Evolutionary conservation across 1,140 invertebrate species (phyloP).

Genomic region (Aphelinus atriplicis): DNA sequence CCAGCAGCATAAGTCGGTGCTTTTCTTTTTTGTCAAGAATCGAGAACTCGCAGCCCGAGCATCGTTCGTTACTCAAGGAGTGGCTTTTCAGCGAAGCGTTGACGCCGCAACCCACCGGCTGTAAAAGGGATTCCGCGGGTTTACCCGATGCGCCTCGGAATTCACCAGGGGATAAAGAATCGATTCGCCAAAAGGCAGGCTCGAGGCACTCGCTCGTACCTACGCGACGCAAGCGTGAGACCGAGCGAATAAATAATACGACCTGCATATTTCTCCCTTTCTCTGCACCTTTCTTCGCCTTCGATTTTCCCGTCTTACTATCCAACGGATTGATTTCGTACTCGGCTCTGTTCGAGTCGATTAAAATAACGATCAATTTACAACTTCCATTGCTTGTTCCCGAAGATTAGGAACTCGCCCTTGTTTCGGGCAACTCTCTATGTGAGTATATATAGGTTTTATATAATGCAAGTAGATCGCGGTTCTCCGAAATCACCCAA

Average conservation of each 20-base stretch:
- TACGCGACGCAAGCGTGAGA: too few relatives aligned
- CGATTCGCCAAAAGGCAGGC: slow-evolving; percentile 14
- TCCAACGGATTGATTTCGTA: neutral
- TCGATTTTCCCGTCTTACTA: neutral
- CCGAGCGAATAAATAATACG: slow-evolving; percentile 12
- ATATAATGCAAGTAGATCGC: too few relatives aligned
- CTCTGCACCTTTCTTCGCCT: neutral
- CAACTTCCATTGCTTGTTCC: too few relatives aligned
- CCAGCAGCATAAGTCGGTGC: too few relatives aligned
- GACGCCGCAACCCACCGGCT: neutral
- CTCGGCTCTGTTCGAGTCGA: neutral
- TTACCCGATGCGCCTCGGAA: neutral
- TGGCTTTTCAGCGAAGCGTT: neutral
- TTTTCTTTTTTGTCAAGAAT: slow-evolving; percentile 2
- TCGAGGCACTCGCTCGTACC: neutral
- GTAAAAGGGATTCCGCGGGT: slow-evolving; percentile 11
- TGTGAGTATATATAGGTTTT: too few relatives aligned
- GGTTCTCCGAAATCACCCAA: too few relatives aligned
- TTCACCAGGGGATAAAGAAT: slow-evolving; percentile 5
- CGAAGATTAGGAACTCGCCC: too few relatives aligned
- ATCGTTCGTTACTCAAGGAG: slow-evolving; percentile 18
- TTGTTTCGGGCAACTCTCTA: too few relatives aligned
- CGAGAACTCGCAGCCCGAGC: slow-evolving; percentile 1
- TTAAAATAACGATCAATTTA: too few relatives aligned
- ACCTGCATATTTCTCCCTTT: slow-evolving; percentile 2